phyloP scores from a whole-genome alignment of 2,888 invertebrate genomes.

The Drosophila neotestacea region DNA sequence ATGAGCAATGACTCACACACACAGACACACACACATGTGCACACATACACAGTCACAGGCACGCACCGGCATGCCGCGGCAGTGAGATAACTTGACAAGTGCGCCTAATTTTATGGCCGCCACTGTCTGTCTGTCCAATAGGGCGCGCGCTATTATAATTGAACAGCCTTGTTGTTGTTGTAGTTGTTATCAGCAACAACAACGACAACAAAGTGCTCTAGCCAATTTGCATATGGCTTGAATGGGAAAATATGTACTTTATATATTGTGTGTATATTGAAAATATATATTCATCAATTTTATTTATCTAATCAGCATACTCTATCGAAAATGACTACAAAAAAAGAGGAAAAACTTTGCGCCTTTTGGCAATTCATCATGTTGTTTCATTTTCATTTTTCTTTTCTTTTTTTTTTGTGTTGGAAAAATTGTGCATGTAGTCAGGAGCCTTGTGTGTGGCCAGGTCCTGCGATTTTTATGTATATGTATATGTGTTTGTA shows the following conservation, averaged over 20 bases:
- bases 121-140: slow-evolving; percentile 64
- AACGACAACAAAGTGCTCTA: slow-evolving; percentile 37
- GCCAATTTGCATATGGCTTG: slow-evolving; percentile 76
- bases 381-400: slow-evolving; percentile 2
- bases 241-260: slow-evolving; percentile 37
- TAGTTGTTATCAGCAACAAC: slow-evolving; percentile 48
- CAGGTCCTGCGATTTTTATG: slow-evolving; percentile 46
- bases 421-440: slow-evolving; percentile 28
- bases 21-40: slow-evolving; percentile 15
- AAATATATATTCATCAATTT: slow-evolving; percentile 57
- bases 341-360: slow-evolving; percentile 21
- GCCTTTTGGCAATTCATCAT: slow-evolving; percentile 58
- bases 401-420: slow-evolving; percentile 17
- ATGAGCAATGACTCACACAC: slow-evolving; percentile 47
- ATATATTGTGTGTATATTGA: slow-evolving; percentile 8
- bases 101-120: slow-evolving; percentile 56
- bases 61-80: slow-evolving; percentile 57
- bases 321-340: slow-evolving; percentile 46
- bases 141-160: slow-evolving; percentile 61
- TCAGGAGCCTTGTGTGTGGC: slow-evolving; percentile 28
- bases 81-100: slow-evolving; percentile 50
- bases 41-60: slow-evolving; percentile 5
- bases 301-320: slow-evolving; percentile 58
- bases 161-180: slow-evolving; percentile 33
- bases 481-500: slow-evolving; percentile 12